Conservation (phyloP, 2,888 invertebrate genomes). For the Tenthredo mesomela region DNA sequence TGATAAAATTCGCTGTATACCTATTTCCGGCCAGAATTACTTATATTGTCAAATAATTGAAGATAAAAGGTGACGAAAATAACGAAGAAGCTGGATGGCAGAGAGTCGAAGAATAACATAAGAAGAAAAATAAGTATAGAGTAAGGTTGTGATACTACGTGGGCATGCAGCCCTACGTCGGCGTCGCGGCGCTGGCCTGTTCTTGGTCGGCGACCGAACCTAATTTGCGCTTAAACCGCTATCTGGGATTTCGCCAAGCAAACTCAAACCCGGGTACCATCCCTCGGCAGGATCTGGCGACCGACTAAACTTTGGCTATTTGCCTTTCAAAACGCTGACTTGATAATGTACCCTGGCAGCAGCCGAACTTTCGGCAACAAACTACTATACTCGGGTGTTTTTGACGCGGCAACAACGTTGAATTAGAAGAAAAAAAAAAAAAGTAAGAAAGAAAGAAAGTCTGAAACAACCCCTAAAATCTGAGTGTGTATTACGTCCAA, state of each 20-base stretch:
- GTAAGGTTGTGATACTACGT: background rate
- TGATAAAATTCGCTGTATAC: background rate
- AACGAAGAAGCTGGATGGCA: background rate
- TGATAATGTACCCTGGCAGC: conserved; percentile 59
- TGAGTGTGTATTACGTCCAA: background rate
- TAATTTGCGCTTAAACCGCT: conserved; percentile 41
- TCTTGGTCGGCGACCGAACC: conserved; percentile 39
- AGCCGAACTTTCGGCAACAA: conserved; percentile 35
- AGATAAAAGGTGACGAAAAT: background rate
- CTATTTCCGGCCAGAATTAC: background rate
- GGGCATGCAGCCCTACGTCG: conserved; percentile 36
- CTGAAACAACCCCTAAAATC: background rate
- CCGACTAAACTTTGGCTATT: conserved; percentile 58
- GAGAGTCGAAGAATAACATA: background rate
- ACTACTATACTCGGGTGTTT: conserved; percentile 31
- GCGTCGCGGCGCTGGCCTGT: conserved; percentile 33
- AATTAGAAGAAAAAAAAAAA: background rate
- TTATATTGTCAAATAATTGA: background rate
- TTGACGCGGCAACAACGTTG: conserved; percentile 12
- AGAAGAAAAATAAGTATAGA: background rate
- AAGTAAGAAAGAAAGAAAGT: background rate
- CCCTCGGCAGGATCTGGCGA: conserved; percentile 29
- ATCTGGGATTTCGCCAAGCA: conserved; percentile 46
- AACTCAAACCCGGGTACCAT: conserved; percentile 24
- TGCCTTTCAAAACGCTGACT: conserved; percentile 68